Percentiles rank a stretch among this genome's conserved stretches.
Conservation (phyloP, 1,140 invertebrate genomes). For the Ips typographus region DNA sequence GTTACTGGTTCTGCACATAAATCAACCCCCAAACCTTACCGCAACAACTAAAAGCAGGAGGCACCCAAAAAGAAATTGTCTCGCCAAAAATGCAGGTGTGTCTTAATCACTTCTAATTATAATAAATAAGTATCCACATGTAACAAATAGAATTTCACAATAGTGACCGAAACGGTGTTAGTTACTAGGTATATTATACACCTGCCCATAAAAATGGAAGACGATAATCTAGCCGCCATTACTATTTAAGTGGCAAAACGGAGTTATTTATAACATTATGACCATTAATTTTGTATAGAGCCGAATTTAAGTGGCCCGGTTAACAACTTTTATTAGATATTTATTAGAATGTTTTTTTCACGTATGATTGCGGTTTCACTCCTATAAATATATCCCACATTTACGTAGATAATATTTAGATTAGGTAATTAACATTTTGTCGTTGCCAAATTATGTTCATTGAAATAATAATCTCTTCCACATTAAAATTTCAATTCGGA, state of each 20-base stretch:
- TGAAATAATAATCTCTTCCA: not conserved
- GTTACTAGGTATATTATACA: conserved; percentile 12
- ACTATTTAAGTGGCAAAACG: conserved; percentile 2
- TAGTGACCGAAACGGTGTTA: conserved; percentile 19
- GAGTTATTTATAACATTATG: conserved; percentile 17
- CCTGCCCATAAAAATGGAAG: conserved; percentile 24
- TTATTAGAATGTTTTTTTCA: conserved; percentile 18
- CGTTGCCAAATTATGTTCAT: conserved; percentile 9
- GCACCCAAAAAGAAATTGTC: conserved; percentile 1
- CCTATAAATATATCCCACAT: conserved; percentile 23
- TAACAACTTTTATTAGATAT: conserved; percentile 19
- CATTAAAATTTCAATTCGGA: conserved; percentile 3
- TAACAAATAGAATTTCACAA: conserved; percentile 18
- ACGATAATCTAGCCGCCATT: conserved; percentile 9
- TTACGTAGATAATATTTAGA: conserved; percentile 22
- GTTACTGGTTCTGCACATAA: no score
- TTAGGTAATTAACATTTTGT: conserved; percentile 25
- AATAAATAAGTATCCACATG: conserved; percentile 22
- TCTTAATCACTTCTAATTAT: conserved; percentile 23
- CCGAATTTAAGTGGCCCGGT: conserved; percentile 17
- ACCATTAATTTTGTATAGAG: conserved; percentile 11
- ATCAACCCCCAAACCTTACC: no score
- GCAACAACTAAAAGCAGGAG: no score
- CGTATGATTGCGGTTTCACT: conserved; percentile 25
- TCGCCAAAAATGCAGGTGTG: conserved; percentile 24